Evolutionary conservation across 1,140 invertebrate species (phyloP).

Genomic region (Dufourea novaeangliae): DNA sequence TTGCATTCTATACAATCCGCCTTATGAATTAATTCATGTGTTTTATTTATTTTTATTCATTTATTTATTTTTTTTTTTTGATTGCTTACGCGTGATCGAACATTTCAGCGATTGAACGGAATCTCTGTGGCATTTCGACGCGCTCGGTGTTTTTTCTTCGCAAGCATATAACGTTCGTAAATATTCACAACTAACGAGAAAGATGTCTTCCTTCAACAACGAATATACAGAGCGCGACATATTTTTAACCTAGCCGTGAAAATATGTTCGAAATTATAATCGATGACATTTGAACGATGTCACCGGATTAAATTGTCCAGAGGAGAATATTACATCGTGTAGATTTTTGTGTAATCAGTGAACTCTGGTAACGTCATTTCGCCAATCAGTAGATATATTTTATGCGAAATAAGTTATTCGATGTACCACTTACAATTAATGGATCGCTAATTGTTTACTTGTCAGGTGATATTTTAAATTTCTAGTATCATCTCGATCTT

Average conservation of each 20-base stretch:
- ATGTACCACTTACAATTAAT: too few relatives aligned
- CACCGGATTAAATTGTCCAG: neutral
- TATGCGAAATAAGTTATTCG: neutral
- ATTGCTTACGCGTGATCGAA: slow-evolving; percentile 58
- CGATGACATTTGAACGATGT: neutral
- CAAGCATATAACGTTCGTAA: neutral
- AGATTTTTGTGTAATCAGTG: neutral
- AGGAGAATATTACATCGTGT: neutral
- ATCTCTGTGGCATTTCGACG: slow-evolving; percentile 8
- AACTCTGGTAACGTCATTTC: neutral
- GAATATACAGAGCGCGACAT: neutral
- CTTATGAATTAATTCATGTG: slow-evolving; percentile 31
- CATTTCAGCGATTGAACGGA: slow-evolving; percentile 48
- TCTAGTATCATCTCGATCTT: neutral
- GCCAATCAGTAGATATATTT: too few relatives aligned
- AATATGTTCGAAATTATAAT: neutral
- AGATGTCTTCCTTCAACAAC: neutral
- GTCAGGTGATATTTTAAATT: too few relatives aligned
- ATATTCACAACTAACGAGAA: neutral
- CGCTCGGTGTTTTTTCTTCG: neutral
- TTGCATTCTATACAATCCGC: slow-evolving; percentile 39
- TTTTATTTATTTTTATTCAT: neutral
- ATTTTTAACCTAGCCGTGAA: neutral
- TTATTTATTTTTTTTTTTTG: slow-evolving; percentile 33
- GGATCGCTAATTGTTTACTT: too few relatives aligned